Evolutionary conservation across 1,140 invertebrate genomes (phyloP).

Genomic region (Samia ricini): DNA sequence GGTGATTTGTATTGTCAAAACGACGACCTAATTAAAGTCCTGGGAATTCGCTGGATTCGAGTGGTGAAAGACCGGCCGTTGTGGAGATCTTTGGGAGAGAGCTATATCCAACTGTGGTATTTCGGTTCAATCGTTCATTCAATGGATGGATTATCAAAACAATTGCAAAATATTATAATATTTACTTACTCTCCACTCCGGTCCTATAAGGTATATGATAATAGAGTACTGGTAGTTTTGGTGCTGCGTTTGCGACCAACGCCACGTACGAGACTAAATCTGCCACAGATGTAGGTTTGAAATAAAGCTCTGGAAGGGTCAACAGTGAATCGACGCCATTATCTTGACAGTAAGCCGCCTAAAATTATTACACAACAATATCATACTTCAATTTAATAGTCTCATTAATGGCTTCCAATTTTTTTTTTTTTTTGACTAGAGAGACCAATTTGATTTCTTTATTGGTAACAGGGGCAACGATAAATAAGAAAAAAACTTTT

Average conservation of each 20-base stretch:
- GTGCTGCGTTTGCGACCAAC: constrained; percentile 82
- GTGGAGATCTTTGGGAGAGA: too few species aligned
- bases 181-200: constrained; percentile 82
- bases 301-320: constrained; percentile 88
- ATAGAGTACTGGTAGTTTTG: constrained; percentile 88
- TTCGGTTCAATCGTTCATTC: not conserved
- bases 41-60: too few species aligned
- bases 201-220: constrained; percentile 88
- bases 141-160: not conserved
- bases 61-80: too few species aligned
- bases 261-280: constrained; percentile 85
- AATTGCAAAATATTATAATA: not conserved
- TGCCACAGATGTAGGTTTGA: constrained; percentile 81
- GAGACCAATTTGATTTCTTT: too few species aligned
- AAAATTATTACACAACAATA: constrained; percentile 13
- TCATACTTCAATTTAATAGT: too few species aligned
- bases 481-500: not conserved
- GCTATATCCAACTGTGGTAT: too few species aligned
- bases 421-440: not conserved
- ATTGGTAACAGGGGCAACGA: not conserved
- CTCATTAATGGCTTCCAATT: not conserved
- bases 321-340: constrained; percentile 85
- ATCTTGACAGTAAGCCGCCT: constrained; percentile 86
- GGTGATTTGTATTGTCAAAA: too few species aligned
- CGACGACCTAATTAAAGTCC: too few species aligned